phyloP scores from a whole-genome alignment of 2,888 invertebrate species.

The Acrobasis consociella region DNA sequence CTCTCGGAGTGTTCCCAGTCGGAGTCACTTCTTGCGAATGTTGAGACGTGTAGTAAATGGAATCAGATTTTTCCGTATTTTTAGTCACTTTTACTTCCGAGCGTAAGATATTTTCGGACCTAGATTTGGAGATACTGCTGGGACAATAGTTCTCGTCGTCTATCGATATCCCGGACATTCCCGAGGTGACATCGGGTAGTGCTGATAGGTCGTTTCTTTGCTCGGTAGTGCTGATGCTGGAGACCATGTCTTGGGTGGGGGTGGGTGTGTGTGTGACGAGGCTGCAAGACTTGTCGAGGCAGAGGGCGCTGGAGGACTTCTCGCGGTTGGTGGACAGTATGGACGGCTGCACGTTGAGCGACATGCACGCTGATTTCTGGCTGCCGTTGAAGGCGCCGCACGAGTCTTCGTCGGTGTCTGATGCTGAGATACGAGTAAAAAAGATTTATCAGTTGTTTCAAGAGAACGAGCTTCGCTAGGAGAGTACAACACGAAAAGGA shows the following conservation, averaged over 20 bases:
- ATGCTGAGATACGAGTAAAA: constrained; percentile 51
- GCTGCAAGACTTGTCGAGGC: constrained; percentile 76
- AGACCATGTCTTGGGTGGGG: constrained; percentile 80
- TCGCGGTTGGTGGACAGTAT: constrained; percentile 68
- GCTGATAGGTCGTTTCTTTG: constrained; percentile 74
- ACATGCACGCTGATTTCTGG: constrained; percentile 75
- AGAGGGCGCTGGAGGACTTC: constrained; percentile 75
- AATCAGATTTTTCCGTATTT: constrained; percentile 68
- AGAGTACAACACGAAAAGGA: too few relatives aligned
- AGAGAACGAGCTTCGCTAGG: too few relatives aligned
- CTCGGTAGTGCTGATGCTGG: constrained; percentile 77
- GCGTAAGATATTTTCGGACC: constrained; percentile 74
- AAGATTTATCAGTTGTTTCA: too few relatives aligned
- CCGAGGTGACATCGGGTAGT: constrained; percentile 72
- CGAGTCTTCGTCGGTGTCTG: constrained; percentile 78
- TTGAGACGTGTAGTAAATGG: constrained; percentile 76
- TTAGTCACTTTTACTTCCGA: constrained; percentile 60
- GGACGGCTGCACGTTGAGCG: constrained; percentile 72
- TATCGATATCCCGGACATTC: constrained; percentile 78
- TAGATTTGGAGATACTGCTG: constrained; percentile 76
- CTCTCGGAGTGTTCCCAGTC: constrained; percentile 63
- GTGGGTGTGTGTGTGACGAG: constrained; percentile 77
- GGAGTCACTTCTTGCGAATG: constrained; percentile 76
- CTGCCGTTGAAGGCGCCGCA: constrained; percentile 77
- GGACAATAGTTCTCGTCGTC: constrained; percentile 75